Evolutionary conservation across 2,797 vertebrate species (phyloP), one percentile per base, ranked within the genome.

Genomic region (Triplophysa yarkandensis): DNA sequence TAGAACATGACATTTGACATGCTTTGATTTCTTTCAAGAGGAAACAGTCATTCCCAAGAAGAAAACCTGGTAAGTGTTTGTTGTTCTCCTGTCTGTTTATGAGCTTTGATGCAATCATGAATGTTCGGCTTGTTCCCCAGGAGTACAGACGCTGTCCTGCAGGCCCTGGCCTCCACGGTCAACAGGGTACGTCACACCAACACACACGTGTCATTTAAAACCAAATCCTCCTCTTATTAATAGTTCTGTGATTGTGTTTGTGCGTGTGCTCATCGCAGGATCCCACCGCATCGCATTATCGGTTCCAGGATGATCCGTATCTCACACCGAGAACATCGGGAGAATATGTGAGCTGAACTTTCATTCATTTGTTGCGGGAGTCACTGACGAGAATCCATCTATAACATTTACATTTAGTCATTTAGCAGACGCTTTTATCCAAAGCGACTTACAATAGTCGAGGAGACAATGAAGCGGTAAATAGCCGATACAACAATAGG

Each of bases 251-350:
- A 1, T 0, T 41, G 2, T 25, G 21, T 60, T 4, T 67, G 1
- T 64, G 19, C 73, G 23, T 71, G 43, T 50, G 2, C 30, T 4
- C 21, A 23, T 36, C 76, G 1, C 82, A 99, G 97, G 96, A 99
- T 77, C 87, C 90, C 14, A 97, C 96, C 80, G 92, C 93, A 25
- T 85, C 83, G 67, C 85, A 90, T 58, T 96, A 96, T 19, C 83
- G 84, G 41, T 97, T 96, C 87, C 95, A 95, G 43, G 97, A 99
- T 87, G 97, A 99, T 71, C 87, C 95, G 11, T 98, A 85, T 76
- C 94, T 99, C 67, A 83, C 87, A 10, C 97, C 96, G 36, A 88
- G 85, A 86, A 94, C 89, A 1, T 58, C 83, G 44, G 0, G 36
- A 21, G 93, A 91, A 78, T 90, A 89, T 87, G 97, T 99, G 88